phyloP scores from a whole-genome alignment of 1,140 invertebrate genomes.

The Cardiocondyla obscurior region DNA sequence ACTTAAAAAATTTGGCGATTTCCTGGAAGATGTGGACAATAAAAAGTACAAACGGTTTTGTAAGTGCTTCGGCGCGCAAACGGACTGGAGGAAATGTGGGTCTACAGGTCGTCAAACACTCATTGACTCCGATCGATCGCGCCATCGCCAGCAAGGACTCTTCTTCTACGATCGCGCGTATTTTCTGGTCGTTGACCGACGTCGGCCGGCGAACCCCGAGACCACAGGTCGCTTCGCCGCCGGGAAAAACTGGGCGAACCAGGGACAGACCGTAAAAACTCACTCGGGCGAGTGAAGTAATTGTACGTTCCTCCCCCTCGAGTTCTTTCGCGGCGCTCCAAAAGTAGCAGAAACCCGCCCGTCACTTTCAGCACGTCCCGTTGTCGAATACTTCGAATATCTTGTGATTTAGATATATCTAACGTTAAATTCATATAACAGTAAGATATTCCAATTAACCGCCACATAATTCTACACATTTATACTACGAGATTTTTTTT shows the following conservation, averaged over 20 bases:
- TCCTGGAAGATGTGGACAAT: background rate
- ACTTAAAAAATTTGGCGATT: background rate
- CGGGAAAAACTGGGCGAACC: slow-evolving; percentile 76
- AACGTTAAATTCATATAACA: no score
- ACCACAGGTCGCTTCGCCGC: slow-evolving; percentile 4
- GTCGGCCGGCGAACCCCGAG: slow-evolving; percentile 61
- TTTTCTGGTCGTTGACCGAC: slow-evolving; percentile 79
- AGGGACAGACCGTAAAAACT: slow-evolving; percentile 73
- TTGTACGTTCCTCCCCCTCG: slow-evolving; percentile 60
- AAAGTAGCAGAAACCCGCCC: slow-evolving; percentile 51
- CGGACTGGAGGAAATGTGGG: slow-evolving; percentile 72
- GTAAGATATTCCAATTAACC: no score
- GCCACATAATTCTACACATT: no score
- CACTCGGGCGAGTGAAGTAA: slow-evolving; percentile 73
- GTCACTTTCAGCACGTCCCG: background rate
- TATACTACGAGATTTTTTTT: no score
- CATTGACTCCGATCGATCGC: slow-evolving; percentile 60
- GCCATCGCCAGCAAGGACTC: slow-evolving; percentile 42
- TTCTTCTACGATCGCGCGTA: slow-evolving; percentile 69
- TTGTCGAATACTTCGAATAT: background rate
- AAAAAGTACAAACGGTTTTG: background rate
- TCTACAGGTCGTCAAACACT: slow-evolving; percentile 76
- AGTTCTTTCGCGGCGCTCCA: slow-evolving; percentile 55
- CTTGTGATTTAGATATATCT: background rate
- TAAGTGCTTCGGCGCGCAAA: background rate